Conservation (phyloP, 2,797 vertebrate genomes). For the Acipenser oxyrinchus region DNA sequence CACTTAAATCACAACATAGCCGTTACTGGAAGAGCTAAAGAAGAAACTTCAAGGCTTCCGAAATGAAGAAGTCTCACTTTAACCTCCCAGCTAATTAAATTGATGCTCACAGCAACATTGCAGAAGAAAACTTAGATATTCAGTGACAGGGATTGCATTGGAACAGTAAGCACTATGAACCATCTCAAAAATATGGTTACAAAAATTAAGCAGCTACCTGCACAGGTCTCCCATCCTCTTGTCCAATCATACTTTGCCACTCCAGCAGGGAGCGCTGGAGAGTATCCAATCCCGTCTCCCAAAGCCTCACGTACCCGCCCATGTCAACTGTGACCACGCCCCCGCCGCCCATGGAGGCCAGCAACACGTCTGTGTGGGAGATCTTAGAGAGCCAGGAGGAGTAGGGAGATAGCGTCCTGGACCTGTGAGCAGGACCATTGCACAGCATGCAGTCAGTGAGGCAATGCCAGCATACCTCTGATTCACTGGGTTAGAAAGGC, state of each 20-base stretch:
- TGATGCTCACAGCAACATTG: too few relatives aligned
- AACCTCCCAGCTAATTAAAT: too few relatives aligned
- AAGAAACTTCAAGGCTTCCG: too few relatives aligned
- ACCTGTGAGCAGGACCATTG: slow-evolving; percentile 46
- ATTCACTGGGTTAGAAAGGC: too few relatives aligned
- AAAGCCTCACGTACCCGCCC: slow-evolving; percentile 81
- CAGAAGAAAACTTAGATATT: background rate
- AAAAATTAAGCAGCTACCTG: slow-evolving; percentile 61
- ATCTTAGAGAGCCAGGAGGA: slow-evolving; percentile 82
- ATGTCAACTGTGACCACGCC: slow-evolving; percentile 83
- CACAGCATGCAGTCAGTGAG: background rate
- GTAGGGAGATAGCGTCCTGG: slow-evolving; percentile 73
- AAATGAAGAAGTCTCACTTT: too few relatives aligned
- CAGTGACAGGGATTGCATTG: background rate
- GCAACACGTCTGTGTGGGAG: slow-evolving; percentile 74
- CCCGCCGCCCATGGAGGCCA: slow-evolving; percentile 64
- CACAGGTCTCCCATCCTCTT: slow-evolving; percentile 68
- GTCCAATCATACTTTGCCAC: slow-evolving; percentile 94
- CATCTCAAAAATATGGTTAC: background rate
- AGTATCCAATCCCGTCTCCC: slow-evolving; percentile 83
- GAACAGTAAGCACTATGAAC: background rate
- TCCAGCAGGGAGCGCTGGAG: slow-evolving; percentile 83
- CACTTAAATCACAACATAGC: too few relatives aligned
- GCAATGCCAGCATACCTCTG: too few relatives aligned
- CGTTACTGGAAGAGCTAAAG: too few relatives aligned